Percentiles rank a stretch among this genome's conserved stretches.
phyloP scores from a whole-genome alignment of 2,888 invertebrate species.

The Thumatha senex region DNA sequence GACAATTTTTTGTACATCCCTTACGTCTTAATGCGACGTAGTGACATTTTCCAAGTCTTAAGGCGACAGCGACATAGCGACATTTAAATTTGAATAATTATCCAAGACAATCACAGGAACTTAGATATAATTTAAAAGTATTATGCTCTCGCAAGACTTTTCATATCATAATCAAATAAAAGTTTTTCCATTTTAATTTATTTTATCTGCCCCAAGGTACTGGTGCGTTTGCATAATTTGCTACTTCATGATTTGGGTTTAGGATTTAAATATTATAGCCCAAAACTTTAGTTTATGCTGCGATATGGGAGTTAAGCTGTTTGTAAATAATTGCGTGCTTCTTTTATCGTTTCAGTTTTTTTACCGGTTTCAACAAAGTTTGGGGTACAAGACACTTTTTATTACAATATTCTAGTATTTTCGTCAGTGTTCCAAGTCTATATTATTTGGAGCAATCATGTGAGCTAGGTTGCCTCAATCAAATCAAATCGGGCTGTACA shows the following conservation, averaged over 20 bases:
- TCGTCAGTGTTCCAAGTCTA: too few species aligned
- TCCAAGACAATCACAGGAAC: constrained; percentile 47
- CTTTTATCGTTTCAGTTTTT: not conserved
- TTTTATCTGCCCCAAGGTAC: constrained; percentile 53
- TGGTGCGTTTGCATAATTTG: constrained; percentile 50
- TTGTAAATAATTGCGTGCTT: not conserved
- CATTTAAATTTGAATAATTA: constrained; percentile 5
- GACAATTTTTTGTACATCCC: too few species aligned
- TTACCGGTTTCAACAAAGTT: not conserved
- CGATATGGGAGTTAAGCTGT: not conserved
- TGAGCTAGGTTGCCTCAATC: too few species aligned
- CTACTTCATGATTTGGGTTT: constrained; percentile 56
- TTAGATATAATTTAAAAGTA: constrained; percentile 67
- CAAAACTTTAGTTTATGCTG: constrained; percentile 6
- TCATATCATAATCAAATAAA: constrained; percentile 76
- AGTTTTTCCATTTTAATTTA: constrained; percentile 80
- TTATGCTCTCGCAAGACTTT: constrained; percentile 64
- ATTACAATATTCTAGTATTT: too few species aligned
- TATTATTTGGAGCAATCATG: too few species aligned
- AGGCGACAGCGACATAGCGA: too few species aligned
- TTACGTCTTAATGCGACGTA: too few species aligned
- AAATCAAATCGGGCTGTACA: too few species aligned
- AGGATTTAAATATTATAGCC: constrained; percentile 22
- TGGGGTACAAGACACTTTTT: too few species aligned
- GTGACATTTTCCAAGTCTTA: too few species aligned